These are phyloP conservation scores for Gymnoscopelus braueri DNA, from an alignment of 2,797 vertebrate genomes.

Conservation along the genomic window DNA sequence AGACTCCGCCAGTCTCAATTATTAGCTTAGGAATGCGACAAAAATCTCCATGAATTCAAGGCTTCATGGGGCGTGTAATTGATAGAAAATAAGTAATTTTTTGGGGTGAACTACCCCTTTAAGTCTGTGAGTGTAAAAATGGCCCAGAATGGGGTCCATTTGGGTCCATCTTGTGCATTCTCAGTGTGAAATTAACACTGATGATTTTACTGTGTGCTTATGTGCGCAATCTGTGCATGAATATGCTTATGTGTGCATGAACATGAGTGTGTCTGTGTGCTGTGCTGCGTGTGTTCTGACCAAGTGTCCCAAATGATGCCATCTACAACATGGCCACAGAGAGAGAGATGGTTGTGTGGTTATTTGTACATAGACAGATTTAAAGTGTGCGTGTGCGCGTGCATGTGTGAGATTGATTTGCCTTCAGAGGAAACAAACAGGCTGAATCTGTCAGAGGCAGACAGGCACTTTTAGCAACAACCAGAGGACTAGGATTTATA, in stretches of 20 bases:
- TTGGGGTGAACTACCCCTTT: no score
- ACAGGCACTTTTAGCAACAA: conserved; percentile 72
- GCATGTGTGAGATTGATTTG: conserved; percentile 81
- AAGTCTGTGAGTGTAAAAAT: no score
- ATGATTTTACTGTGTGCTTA: background rate
- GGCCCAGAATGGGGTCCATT: no score
- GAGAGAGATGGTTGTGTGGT: conserved; percentile 23
- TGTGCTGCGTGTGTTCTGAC: conserved; percentile 6
- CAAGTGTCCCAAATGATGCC: conserved; percentile 7
- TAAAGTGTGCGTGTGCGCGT: conserved; percentile 18
- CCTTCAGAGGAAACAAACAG: conserved; percentile 77
- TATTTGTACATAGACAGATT: conserved; percentile 42
- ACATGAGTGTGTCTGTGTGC: conserved; percentile 52
- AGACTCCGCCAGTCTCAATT: no score
- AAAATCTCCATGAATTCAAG: no score
- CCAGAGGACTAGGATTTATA: conserved; percentile 72
- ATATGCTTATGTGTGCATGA: conserved; percentile 8
- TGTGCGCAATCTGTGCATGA: background rate
- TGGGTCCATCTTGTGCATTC: no score
- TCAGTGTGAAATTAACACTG: no score
- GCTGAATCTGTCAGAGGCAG: conserved; percentile 77
- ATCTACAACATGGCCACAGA: conserved; percentile 10
- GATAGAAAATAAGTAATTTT: no score
- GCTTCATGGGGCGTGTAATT: no score
- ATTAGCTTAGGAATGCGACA: no score